phyloP scores from a whole-genome alignment of 2,888 invertebrate genomes.

The Drosophila meridionalis region DNA sequence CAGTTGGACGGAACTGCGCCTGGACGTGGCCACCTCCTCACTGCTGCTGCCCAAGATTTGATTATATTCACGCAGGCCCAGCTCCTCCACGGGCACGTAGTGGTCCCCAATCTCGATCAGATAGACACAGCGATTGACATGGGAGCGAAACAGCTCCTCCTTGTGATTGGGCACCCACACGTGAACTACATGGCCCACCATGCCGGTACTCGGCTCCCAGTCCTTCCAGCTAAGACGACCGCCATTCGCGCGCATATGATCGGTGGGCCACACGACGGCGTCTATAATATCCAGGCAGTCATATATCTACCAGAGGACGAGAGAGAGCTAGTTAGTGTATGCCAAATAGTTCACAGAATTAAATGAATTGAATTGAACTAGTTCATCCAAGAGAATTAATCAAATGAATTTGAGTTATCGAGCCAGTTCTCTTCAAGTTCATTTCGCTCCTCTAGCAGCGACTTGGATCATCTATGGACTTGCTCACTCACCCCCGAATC shows the following conservation, averaged over 20 bases:
- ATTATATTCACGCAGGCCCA: constrained; percentile 89
- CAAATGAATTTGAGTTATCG: background rate
- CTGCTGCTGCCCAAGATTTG: constrained; percentile 76
- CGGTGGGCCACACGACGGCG: constrained; percentile 96
- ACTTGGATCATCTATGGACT: background rate
- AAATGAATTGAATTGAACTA: background rate
- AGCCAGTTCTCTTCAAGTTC: background rate
- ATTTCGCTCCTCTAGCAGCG: background rate
- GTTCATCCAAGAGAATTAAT: background rate
- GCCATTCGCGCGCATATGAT: constrained; percentile 93
- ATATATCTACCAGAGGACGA: constrained; percentile 87
- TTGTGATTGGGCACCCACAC: constrained; percentile 97
- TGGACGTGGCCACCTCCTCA: constrained; percentile 72
- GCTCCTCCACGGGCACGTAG: constrained; percentile 96
- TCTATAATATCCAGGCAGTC: constrained; percentile 97
- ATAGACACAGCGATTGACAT: constrained; percentile 95
- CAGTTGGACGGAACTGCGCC: constrained; percentile 77
- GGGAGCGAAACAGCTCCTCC: constrained; percentile 94
- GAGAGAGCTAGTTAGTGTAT: background rate
- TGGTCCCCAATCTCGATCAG: constrained; percentile 96
- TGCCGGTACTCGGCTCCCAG: constrained; percentile 95
- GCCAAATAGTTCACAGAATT: background rate
- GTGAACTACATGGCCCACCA: constrained; percentile 97
- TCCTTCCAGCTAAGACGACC: constrained; percentile 95
- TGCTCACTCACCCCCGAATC: constrained; percentile 81